These are phyloP conservation scores for Branchellion lobata DNA, from an alignment of 2,888 invertebrate species.

Conservation along the genomic window DNA sequence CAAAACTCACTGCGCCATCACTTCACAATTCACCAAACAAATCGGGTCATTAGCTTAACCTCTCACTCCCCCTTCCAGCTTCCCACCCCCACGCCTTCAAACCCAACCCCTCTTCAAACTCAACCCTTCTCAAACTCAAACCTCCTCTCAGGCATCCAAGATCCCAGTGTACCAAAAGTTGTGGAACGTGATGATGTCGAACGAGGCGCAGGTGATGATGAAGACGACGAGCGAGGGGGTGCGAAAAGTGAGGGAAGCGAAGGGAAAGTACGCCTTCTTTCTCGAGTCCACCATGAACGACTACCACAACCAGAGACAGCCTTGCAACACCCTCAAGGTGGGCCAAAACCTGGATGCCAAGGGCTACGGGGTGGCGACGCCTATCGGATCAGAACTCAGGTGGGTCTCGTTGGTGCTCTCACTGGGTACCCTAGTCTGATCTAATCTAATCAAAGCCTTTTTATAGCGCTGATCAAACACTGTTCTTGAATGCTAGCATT, in stretches of 20 bases:
- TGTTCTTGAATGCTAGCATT: no score
- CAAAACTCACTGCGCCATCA: not conserved
- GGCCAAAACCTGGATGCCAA: constrained; percentile 77
- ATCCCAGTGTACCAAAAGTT: constrained; percentile 89
- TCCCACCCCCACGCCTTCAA: no score
- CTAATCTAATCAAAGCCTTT: no score
- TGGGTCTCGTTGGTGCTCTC: no score
- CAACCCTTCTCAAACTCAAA: no score
- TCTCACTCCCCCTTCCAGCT: no score
- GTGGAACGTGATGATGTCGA: constrained; percentile 90
- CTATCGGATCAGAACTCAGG: constrained; percentile 79
- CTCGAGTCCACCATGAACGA: constrained; percentile 69
- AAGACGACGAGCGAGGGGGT: constrained; percentile 71
- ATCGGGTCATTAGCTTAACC: no score
- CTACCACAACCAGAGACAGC: constrained; percentile 82
- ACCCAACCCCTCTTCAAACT: no score
- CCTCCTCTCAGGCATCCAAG: constrained; percentile 71
- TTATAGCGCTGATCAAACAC: no score
- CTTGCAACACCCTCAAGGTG: constrained; percentile 68
- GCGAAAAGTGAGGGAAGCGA: constrained; percentile 61
- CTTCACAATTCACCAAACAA: not conserved
- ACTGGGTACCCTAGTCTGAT: no score
- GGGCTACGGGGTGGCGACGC: constrained; percentile 90
- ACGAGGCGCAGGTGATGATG: constrained; percentile 79
- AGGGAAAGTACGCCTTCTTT: constrained; percentile 72